phyloP scores from a whole-genome alignment of 2,797 vertebrate species.

The Acropternis orthonyx region DNA sequence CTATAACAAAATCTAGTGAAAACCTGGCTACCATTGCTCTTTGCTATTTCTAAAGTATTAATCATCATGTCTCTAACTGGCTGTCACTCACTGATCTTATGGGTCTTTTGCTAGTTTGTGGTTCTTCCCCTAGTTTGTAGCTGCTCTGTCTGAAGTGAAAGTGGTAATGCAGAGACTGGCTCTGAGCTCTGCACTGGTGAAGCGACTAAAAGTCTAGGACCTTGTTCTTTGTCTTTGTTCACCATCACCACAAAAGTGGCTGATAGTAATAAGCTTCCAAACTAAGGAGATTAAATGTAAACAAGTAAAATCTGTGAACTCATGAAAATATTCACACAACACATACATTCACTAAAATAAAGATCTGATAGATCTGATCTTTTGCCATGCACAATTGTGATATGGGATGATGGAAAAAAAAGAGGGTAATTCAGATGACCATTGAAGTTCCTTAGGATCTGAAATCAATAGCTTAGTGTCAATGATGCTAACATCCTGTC shows the following conservation, averaged over 20 bases:
- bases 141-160: not conserved
- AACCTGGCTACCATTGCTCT: not conserved
- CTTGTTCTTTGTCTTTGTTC: not conserved
- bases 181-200: not conserved
- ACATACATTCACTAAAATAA: not conserved
- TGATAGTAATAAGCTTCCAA: not conserved
- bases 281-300: not conserved
- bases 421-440: not conserved
- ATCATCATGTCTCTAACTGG: not conserved
- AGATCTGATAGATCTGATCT: not conserved
- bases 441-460: not conserved
- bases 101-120: not conserved
- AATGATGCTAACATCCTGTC: not conserved
- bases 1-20: not conserved
- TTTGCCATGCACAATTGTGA: not conserved
- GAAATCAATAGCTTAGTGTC: not conserved
- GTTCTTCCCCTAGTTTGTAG: not conserved
- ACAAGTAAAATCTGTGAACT: not conserved
- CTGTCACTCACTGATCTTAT: not conserved
- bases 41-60: not conserved
- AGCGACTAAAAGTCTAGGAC: not conserved
- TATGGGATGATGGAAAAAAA: not conserved
- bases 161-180: not conserved
- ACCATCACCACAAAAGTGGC: not conserved
- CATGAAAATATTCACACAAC: not conserved